These are phyloP conservation scores for Drosophila ezoana DNA, from an alignment of 2,888 invertebrate species.

Conservation along the genomic window DNA sequence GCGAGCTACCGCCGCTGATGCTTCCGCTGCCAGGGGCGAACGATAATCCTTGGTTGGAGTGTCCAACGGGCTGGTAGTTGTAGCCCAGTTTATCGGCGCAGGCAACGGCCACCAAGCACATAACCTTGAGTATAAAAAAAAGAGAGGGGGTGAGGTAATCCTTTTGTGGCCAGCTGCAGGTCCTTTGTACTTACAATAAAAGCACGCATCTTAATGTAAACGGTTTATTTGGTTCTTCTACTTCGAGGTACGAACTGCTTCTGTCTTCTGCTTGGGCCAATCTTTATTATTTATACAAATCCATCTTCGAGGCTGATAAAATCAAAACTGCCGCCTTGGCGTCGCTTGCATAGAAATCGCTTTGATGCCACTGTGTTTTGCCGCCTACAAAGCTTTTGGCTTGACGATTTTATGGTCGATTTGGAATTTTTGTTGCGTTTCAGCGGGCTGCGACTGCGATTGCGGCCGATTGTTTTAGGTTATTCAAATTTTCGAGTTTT, in stretches of 20 bases:
- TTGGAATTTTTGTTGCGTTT: constrained; percentile 75
- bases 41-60: constrained; percentile 67
- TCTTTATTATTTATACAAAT: constrained; percentile 80
- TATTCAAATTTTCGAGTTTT: constrained; percentile 74
- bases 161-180: background rate
- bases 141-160: constrained; percentile 15
- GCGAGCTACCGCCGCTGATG: constrained; percentile 3
- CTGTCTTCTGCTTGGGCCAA: constrained; percentile 62
- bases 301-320: constrained; percentile 74
- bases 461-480: constrained; percentile 62
- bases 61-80: constrained; percentile 77
- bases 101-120: constrained; percentile 76
- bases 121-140: constrained; percentile 37
- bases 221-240: constrained; percentile 56
- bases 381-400: constrained; percentile 73
- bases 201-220: constrained; percentile 63
- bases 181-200: constrained; percentile 64
- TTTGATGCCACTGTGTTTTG: constrained; percentile 76
- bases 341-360: constrained; percentile 64
- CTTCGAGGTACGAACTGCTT: constrained; percentile 64
- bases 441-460: constrained; percentile 53
- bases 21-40: constrained; percentile 60
- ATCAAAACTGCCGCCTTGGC: constrained; percentile 65
- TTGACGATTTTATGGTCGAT: constrained; percentile 65
- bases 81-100: constrained; percentile 78